Evolutionary conservation across 2,113 vertebrate species (phyloP).

Genomic region (Bos javanicus): DNA sequence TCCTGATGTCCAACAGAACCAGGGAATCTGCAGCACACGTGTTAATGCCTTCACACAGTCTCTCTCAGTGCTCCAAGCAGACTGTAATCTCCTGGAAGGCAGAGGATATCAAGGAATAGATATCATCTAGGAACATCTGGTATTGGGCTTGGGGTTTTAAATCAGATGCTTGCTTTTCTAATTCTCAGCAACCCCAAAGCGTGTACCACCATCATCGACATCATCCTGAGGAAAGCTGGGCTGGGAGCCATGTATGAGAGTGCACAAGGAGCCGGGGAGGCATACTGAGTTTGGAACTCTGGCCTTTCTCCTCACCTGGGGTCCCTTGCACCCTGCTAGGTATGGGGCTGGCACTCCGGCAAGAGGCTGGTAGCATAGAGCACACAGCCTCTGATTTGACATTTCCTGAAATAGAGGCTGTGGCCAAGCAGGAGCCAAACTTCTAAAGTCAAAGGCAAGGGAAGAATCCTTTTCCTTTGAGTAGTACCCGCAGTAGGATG

Average conservation of each 20-base stretch:
- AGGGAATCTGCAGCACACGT: not conserved
- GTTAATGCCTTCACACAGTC: not conserved
- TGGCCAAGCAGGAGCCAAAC: not conserved
- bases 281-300: not conserved
- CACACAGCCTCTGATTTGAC: not conserved
- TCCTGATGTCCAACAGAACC: not conserved
- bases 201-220: not conserved
- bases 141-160: not conserved
- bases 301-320: not conserved
- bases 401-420: not conserved
- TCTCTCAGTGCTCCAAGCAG: not conserved
- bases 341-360: not conserved
- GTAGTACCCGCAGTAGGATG: not conserved
- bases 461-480: not conserved
- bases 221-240: not conserved
- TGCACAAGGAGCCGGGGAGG: fast-evolving
- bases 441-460: not conserved
- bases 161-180: not conserved
- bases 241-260: not conserved
- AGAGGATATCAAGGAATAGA: not conserved
- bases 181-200: not conserved
- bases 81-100: not conserved
- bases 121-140: not conserved
- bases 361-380: not conserved
- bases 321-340: not conserved